Percentiles rank a stretch among this genome's conserved stretches.
These are phyloP conservation scores for Callospermophilus lateralis DNA, from an alignment of 2,113 vertebrate species.

Conservation along the genomic window DNA sequence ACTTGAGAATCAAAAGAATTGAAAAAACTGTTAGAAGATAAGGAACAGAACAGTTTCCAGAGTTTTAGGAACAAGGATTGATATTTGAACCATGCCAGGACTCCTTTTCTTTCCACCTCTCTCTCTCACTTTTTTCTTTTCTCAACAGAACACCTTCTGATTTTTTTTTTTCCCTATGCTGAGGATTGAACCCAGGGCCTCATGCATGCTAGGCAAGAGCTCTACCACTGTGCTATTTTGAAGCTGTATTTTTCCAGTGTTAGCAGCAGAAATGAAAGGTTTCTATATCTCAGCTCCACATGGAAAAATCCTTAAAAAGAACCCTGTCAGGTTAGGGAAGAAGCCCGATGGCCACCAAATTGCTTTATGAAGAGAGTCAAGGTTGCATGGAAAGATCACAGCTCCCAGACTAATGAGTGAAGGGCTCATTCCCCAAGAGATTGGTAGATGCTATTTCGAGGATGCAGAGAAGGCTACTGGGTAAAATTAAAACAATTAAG, in stretches of 20 bases:
- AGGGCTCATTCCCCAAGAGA: neutral
- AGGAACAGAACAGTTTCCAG: neutral
- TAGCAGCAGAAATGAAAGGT: neutral
- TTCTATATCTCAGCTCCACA: neutral
- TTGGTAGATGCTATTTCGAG: neutral
- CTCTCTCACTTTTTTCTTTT: neutral
- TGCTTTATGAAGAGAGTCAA: neutral
- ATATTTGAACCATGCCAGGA: neutral
- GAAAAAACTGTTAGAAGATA: neutral
- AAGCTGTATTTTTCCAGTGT: neutral
- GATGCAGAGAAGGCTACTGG: neutral
- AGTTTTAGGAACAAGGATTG: neutral
- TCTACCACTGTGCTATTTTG: neutral
- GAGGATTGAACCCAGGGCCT: too few relatives aligned
- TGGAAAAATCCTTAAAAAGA: constrained; percentile 16
- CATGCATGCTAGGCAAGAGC: too few relatives aligned
- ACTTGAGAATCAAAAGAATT: constrained; percentile 18
- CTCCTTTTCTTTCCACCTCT: neutral
- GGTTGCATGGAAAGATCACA: too few relatives aligned
- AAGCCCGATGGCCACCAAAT: neutral
- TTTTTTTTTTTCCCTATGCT: too few relatives aligned
- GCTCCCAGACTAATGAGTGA: neutral
- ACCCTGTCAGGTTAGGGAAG: neutral
- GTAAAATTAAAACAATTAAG: neutral
- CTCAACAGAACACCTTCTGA: neutral